Conservation (phyloP, 2,113 vertebrate species). For the Crotalus tigris region DNA sequence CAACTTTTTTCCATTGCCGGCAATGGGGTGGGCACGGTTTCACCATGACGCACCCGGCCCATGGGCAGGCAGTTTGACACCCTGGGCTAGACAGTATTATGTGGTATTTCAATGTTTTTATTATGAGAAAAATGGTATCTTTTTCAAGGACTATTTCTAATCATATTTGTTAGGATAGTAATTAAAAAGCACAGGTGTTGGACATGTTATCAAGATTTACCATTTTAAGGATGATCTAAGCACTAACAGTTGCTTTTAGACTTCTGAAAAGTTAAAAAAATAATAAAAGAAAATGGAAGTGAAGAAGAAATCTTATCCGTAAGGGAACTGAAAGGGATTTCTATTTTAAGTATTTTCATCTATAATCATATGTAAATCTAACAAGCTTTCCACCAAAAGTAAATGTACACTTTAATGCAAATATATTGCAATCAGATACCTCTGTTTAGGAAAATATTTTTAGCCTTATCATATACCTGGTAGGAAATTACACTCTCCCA, state of each 20-base stretch:
- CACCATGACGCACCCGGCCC: too few species aligned
- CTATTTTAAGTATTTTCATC: neutral
- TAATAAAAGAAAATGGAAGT: neutral
- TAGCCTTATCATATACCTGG: slow-evolving; percentile 70
- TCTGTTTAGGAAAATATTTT: slow-evolving; percentile 9
- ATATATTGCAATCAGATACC: neutral
- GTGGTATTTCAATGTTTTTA: neutral
- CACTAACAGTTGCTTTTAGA: neutral
- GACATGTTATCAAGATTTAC: neutral
- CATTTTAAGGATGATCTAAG: neutral
- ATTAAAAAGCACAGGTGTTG: neutral
- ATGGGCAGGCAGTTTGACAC: too few species aligned
- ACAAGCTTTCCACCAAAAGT: neutral
- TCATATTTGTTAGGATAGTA: neutral
- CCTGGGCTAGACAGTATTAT: neutral
- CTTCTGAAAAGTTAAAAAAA: neutral
- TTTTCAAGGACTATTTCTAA: neutral
- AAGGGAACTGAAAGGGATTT: neutral
- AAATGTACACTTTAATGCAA: neutral
- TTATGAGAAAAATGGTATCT: neutral
- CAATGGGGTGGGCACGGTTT: too few species aligned
- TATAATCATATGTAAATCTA: neutral
- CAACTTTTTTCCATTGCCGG: too few species aligned
- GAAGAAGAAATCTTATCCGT: neutral
- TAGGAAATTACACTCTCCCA: slow-evolving; percentile 77